Evolutionary conservation across 2,888 invertebrate species (phyloP).

Genomic region (Harmothoe impar): DNA sequence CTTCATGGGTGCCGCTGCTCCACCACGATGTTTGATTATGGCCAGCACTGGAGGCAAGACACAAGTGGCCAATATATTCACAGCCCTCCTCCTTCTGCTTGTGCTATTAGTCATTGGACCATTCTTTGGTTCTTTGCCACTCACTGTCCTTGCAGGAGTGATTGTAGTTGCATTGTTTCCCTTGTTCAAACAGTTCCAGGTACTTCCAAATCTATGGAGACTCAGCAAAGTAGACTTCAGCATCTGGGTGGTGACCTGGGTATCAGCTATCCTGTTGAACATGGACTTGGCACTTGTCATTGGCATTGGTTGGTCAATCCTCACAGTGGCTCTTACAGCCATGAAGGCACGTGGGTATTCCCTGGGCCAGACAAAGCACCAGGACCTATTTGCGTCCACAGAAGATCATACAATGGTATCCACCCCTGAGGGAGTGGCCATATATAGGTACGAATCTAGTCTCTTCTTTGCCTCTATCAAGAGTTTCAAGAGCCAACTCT

Average conservation of each 20-base stretch:
- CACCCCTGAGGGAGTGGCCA: constrained; percentile 73
- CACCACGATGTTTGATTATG: constrained; percentile 80
- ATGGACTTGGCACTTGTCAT: constrained; percentile 80
- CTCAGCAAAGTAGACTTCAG: constrained; percentile 91
- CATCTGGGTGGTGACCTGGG: constrained; percentile 80
- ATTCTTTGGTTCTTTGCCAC: constrained; percentile 79
- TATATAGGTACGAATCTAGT: constrained; percentile 80
- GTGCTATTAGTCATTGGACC: constrained; percentile 80
- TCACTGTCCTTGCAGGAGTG: constrained; percentile 83
- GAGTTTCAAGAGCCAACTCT: constrained; percentile 79
- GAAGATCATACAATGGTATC: background rate
- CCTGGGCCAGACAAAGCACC: constrained; percentile 73
- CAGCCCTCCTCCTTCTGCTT: constrained; percentile 77
- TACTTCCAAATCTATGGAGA: constrained; percentile 88
- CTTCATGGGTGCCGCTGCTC: constrained; percentile 83
- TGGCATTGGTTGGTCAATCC: constrained; percentile 77
- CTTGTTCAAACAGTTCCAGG: constrained; percentile 87
- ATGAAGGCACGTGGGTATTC: constrained; percentile 78
- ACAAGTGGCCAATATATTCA: constrained; percentile 77
- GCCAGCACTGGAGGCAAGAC: constrained; percentile 80
- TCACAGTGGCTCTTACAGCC: constrained; percentile 79
- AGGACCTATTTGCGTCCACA: constrained; percentile 28
- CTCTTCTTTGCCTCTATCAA: constrained; percentile 82
- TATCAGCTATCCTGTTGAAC: constrained; percentile 78
- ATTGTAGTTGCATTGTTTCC: constrained; percentile 84